Evolutionary conservation across 2,797 vertebrate genomes (phyloP).

Genomic region (Syndactyla subalaris): DNA sequence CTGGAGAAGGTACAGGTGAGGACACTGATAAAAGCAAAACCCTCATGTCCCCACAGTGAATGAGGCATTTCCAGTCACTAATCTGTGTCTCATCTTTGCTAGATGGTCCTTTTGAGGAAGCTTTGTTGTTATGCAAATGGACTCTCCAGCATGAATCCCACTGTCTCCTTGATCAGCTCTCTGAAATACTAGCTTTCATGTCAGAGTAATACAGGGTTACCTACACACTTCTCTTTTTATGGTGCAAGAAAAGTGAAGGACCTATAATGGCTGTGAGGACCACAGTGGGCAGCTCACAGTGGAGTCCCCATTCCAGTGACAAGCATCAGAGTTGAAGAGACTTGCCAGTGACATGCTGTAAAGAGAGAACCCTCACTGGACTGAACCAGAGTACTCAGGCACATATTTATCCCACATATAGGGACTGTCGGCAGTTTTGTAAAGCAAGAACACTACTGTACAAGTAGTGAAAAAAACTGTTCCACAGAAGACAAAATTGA

Average conservation of each 20-base stretch:
- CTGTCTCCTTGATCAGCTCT: background rate
- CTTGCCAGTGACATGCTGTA: background rate
- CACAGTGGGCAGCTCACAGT: background rate
- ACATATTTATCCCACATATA: background rate
- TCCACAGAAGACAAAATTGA: slow-evolving; percentile 7
- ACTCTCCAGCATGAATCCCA: background rate
- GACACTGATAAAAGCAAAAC: background rate
- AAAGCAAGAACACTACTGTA: background rate
- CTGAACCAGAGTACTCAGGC: background rate
- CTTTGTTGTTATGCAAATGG: background rate
- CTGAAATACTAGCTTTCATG: background rate
- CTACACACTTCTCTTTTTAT: background rate
- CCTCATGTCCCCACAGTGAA: background rate
- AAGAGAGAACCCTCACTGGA: background rate
- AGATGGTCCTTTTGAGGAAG: background rate
- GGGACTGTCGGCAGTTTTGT: background rate
- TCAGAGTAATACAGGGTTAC: background rate
- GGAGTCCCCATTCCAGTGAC: background rate
- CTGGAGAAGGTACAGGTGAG: background rate
- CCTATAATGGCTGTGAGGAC: background rate
- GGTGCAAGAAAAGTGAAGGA: background rate
- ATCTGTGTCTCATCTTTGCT: background rate
- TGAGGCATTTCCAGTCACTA: background rate
- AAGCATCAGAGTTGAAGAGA: background rate
- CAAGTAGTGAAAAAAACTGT: background rate